Evolutionary conservation across 2,888 invertebrate genomes (phyloP).

Genomic region (Panzeria rudis): DNA sequence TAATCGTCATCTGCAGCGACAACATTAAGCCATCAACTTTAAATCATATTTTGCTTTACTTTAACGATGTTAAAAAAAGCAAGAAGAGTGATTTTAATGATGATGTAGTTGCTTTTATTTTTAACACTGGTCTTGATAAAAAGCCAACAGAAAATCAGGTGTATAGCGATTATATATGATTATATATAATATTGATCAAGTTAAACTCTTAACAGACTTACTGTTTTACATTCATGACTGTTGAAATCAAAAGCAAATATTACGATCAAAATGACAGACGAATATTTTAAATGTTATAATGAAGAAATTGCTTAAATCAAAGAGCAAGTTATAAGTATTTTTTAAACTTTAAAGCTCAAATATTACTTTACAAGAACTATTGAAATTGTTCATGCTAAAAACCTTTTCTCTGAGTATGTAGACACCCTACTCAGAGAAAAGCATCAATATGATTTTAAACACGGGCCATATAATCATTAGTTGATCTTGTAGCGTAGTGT

Average conservation of each 20-base stretch:
- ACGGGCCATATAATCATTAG: conserved; percentile 35
- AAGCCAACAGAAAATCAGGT: conserved; percentile 61
- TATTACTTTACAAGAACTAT: background rate
- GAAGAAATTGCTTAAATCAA: background rate
- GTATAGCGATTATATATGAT: conserved; percentile 42
- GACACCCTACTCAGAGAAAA: conserved; percentile 33
- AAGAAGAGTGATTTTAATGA: conserved; percentile 18
- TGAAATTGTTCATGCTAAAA: background rate
- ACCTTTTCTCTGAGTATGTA: background rate
- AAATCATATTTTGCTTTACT: conserved; percentile 29
- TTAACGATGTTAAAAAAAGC: conserved; percentile 33
- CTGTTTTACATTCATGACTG: conserved; percentile 6
- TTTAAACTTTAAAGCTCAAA: background rate
- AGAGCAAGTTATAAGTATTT: too few species aligned
- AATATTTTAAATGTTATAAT: conserved; percentile 7
- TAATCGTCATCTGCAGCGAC: conserved; percentile 1
- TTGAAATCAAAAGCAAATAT: background rate
- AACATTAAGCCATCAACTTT: conserved; percentile 55
- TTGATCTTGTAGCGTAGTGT: conserved; percentile 48
- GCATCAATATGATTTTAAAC: conserved; percentile 40
- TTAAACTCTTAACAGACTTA: conserved; percentile 24
- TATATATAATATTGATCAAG: background rate
- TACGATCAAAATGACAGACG: background rate
- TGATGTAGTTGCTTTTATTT: background rate
- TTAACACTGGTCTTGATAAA: conserved; percentile 2